Percentiles rank a stretch among this genome's conserved stretches.
Evolutionary conservation across 2,797 vertebrate genomes (phyloP).

Genomic region (Enteromius argenteus): DNA sequence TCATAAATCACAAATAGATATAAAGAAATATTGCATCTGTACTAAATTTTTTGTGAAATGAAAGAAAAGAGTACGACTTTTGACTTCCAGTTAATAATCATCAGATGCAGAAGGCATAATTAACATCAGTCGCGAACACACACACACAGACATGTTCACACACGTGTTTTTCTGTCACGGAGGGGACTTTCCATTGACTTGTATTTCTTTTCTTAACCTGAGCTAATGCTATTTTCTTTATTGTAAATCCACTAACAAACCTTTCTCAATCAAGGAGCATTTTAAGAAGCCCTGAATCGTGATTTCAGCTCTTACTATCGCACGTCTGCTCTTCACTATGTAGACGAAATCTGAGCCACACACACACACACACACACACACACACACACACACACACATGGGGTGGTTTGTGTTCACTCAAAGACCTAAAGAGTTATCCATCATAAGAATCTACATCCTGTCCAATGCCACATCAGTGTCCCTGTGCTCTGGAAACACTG

Average conservation of each 20-base stretch:
- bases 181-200: constrained; percentile 8
- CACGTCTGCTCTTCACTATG: neutral
- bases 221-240: neutral
- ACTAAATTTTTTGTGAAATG: neutral
- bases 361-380: constrained; percentile 67
- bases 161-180: constrained; percentile 5
- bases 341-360: constrained; percentile 17
- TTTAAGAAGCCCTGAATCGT: neutral
- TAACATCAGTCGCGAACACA: neutral
- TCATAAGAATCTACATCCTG: constrained; percentile 81
- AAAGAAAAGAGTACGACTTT: neutral
- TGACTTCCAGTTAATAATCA: neutral
- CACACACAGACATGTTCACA: constrained; percentile 21
- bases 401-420: constrained; percentile 19
- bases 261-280: neutral
- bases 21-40: neutral
- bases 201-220: neutral
- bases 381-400: constrained; percentile 66
- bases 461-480: constrained; percentile 79
- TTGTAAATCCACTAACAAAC: neutral
- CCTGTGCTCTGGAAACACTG: constrained; percentile 75
- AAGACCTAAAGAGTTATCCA: constrained; percentile 78
- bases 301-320: neutral
- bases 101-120: neutral
- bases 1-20: neutral